Evolutionary conservation across 2,888 invertebrate genomes (phyloP).

Genomic region (Drepanosiphum platanoidis): DNA sequence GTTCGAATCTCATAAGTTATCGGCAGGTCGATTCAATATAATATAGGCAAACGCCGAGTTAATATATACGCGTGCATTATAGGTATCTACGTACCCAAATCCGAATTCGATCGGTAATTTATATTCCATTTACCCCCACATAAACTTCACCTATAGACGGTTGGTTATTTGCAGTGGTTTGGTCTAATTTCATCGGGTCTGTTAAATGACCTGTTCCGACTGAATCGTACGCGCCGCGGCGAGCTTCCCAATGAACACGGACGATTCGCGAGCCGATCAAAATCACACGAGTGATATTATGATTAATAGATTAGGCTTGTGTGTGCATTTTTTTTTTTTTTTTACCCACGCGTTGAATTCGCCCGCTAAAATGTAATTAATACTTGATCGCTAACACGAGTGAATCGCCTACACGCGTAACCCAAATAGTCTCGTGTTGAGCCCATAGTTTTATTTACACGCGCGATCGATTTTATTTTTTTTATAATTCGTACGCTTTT

Average conservation of each 20-base stretch:
- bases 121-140: background rate
- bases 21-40: background rate
- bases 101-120: background rate
- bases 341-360: background rate
- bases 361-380: too few relatives aligned
- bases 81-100: too few relatives aligned
- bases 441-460: background rate
- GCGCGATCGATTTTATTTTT: background rate
- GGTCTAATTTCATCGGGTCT: background rate
- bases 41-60: background rate
- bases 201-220: background rate
- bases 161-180: background rate
- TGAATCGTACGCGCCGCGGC: background rate
- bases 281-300: background rate
- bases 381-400: too few relatives aligned
- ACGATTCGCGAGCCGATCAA: background rate
- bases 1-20: background rate
- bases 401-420: background rate
- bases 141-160: background rate
- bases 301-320: background rate
- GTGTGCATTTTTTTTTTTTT: background rate
- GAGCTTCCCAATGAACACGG: background rate
- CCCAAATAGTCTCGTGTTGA: background rate
- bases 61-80: background rate
- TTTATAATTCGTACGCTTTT: background rate